Base-by-base conservation (phyloP, 2,113 vertebrate species). In the Cheilinus undulatus region DNA sequence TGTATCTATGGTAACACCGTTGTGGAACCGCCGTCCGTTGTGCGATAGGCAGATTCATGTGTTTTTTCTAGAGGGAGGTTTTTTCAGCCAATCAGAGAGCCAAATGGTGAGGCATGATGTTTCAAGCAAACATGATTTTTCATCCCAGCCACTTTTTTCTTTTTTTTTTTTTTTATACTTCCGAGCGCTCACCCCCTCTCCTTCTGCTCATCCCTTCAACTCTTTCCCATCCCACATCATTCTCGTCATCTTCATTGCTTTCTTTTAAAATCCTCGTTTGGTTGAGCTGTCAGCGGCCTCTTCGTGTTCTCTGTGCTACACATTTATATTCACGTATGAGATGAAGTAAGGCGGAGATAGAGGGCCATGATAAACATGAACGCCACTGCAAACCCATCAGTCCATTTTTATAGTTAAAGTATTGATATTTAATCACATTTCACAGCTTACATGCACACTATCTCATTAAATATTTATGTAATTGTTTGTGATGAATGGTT, bases 1-100 rank as follows among this genome's bases (percentile, higher is more conserved):
- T 75, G 83, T 85, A 59, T 82, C 81, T 66, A 88, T 80, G 87
- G 76, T 32, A 76, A 86, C 72, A 61, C n/a, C n/a, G 1, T 43
- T 38, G 36, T 24, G 77, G 58, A 46, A 57, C 43, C 10, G 13
- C 57, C 32, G 36, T 28, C 77, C 49, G 57, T 45, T 19, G 27
- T 56, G 60, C 46, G 75, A 88, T 86, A 63, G 74, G 75, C 1
- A 42, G 63, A 49, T 49, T 59, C 3, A 4, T 51, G 53, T 62
- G 22, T 52, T 76, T 83, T 78, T 78, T 83, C 45, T 80, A 49
- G 62, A 77, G 61, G 54, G 24, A 69, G 63, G 40, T 46, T 5
- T 28, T 59, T 60, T 69, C 15, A 72, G 51, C 83, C 85, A 85
- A 86, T 89, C 77, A 68, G 43, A 76, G 30, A 53, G 24, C 20